These are phyloP conservation scores for Heteromormyrus szaboi DNA, from an alignment of 2,797 vertebrate genomes.

Conservation along the genomic window DNA sequence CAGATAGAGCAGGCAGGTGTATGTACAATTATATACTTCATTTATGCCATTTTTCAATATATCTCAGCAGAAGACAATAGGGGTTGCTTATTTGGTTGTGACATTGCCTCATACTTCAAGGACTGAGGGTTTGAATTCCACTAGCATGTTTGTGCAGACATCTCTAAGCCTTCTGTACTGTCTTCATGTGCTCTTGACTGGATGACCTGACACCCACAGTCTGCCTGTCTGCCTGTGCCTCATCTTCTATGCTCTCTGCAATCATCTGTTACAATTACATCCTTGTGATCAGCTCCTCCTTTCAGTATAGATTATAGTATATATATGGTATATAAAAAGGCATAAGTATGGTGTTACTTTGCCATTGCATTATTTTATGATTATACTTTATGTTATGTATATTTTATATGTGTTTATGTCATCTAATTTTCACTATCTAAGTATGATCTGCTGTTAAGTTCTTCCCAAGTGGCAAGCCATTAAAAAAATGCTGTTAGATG, in stretches of 20 bases:
- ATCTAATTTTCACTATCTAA: background rate
- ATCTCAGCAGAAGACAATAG: background rate
- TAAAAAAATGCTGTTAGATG: background rate
- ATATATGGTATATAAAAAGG: background rate
- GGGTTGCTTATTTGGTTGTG: background rate
- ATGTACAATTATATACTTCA: background rate
- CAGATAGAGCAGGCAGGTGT: background rate
- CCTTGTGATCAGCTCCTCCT: background rate
- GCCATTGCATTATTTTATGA: background rate
- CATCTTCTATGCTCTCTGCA: background rate
- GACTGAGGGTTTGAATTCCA: background rate
- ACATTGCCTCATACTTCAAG: background rate
- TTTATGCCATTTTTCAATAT: background rate
- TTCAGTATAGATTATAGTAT: background rate
- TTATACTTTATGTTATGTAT: background rate
- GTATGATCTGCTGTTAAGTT: background rate
- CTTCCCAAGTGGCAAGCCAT: background rate
- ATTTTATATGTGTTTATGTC: background rate
- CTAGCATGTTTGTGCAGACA: background rate
- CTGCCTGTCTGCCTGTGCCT: background rate
- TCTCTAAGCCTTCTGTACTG: background rate
- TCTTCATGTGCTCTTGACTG: background rate
- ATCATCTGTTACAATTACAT: background rate
- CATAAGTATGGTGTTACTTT: background rate
- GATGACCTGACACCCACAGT: background rate